phyloP scores from a whole-genome alignment of 2,113 vertebrate genomes.

The Dicaeum eximium region DNA sequence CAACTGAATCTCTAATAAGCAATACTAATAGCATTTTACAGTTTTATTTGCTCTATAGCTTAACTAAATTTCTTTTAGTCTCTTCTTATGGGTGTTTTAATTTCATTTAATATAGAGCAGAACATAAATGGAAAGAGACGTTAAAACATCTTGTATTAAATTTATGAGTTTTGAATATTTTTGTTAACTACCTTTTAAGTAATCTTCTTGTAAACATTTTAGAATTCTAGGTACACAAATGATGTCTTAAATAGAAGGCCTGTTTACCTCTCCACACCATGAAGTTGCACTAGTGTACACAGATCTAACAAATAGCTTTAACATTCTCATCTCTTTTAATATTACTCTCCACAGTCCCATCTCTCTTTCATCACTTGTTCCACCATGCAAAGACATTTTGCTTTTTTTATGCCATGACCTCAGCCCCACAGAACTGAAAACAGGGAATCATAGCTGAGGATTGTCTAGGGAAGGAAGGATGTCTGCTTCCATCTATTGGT shows the following conservation, averaged over 20 bases:
- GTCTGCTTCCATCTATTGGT: slow-evolving; percentile 13
- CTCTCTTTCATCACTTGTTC: not conserved
- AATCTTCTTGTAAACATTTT: not conserved
- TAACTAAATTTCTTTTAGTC: not conserved
- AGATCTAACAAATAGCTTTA: not conserved
- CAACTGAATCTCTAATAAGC: not conserved
- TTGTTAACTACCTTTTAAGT: not conserved
- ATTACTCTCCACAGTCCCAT: not conserved
- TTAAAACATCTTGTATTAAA: not conserved
- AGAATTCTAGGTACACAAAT: not conserved
- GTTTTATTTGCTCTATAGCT: not conserved
- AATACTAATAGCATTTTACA: not conserved
- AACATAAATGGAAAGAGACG: not conserved
- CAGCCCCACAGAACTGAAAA: not conserved
- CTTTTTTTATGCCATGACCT: not conserved
- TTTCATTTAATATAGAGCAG: not conserved
- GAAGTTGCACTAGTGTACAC: not conserved
- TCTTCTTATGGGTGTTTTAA: not conserved
- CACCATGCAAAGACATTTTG: not conserved
- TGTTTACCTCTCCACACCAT: not conserved
- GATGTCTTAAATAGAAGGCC: not conserved
- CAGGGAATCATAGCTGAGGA: not conserved
- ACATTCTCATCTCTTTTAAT: not conserved
- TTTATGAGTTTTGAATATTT: not conserved
- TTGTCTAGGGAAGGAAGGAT: not conserved